A percentile compares a stretch with the other conserved stretches of the same genome.
Evolutionary conservation across 2,113 vertebrate genomes (phyloP).

Genomic region (Glaucomys volans): DNA sequence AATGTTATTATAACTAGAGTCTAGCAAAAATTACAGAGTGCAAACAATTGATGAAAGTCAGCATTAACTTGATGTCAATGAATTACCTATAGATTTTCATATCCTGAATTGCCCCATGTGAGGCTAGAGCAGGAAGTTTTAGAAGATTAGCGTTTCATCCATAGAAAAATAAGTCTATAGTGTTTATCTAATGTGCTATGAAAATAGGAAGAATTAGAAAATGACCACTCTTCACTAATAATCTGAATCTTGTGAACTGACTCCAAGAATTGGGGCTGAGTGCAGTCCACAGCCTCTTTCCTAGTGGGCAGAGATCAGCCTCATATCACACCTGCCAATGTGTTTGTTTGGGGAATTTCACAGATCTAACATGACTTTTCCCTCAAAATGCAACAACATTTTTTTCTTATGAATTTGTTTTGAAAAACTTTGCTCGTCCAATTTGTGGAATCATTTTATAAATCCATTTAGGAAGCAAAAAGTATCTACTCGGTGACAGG

Average conservation of each 20-base stretch:
- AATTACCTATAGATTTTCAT: not conserved
- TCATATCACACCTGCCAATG: not conserved
- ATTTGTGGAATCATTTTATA: not conserved
- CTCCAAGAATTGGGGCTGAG: not conserved
- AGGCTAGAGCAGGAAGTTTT: not conserved
- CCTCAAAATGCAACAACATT: not conserved
- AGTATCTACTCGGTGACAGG: not conserved
- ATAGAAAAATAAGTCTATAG: not conserved
- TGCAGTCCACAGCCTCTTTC: not conserved
- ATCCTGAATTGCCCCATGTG: not conserved
- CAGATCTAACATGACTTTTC: not conserved
- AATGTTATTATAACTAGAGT: not conserved
- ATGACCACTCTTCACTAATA: not conserved
- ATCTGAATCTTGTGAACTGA: not conserved
- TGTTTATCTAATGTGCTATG: not conserved
- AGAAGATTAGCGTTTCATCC: not conserved
- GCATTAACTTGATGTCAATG: not conserved
- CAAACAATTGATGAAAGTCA: not conserved
- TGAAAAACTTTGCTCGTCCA: not conserved
- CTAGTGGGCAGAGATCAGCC: not conserved
- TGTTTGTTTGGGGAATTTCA: not conserved
- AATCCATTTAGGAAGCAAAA: not conserved
- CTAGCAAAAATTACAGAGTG: not conserved
- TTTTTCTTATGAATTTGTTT: not conserved
- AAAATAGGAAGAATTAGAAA: not conserved